Base-by-base conservation (phyloP, 1,140 invertebrate genomes). In the Aphelenchoides besseyi region DNA sequence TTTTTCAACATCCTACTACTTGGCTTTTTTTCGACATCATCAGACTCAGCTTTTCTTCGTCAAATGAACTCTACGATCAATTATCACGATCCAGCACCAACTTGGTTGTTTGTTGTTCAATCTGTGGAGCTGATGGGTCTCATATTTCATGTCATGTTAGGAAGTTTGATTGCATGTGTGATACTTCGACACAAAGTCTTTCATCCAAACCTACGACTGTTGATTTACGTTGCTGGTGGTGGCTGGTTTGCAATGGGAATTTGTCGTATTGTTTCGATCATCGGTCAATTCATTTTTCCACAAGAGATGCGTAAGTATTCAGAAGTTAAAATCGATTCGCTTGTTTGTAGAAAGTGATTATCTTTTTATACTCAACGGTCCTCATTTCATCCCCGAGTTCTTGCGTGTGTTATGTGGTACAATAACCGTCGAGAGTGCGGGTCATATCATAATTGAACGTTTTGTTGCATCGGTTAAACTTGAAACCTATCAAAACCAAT, bases 201-300 rank as follows among this genome's bases (percentile, higher is more conserved):
- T 33, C 55, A 59, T 33, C 18, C 55, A 23, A 59, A 59, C 18
- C 26, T 59, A 5, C 55, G 55, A 5, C 18, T 59, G 55, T 59
- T 59, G 55, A 59, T 59, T 5, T 8, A 59, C 18, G 32, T 18
- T 8, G 16, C 18, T 5, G 55, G 55, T 8, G 55, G 5, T 5
- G 5, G 5, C 18, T 59, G 18, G 5, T 59, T 29, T 33, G 5
- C 12, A 23, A 8, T 59, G 12, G 16, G 5, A 8, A 8, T 59
- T 8, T 59, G 5, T 8, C 55, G 55, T 8, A 16, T 23, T 12
- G 26, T 5, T 28, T 59, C 55, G 5, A 18, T 59, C 55, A 5
- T 59, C 18, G 55, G 5, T 8, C 55, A 59, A 33, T 59, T 59
- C 18, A 8, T 8, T 23, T 59, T 8, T 59, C 5, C 55, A 59